A percentile compares a stretch with the other conserved stretches of the same genome.
Conservation (phyloP, 2,113 vertebrate genomes). For the Hyperopisus bebe region DNA sequence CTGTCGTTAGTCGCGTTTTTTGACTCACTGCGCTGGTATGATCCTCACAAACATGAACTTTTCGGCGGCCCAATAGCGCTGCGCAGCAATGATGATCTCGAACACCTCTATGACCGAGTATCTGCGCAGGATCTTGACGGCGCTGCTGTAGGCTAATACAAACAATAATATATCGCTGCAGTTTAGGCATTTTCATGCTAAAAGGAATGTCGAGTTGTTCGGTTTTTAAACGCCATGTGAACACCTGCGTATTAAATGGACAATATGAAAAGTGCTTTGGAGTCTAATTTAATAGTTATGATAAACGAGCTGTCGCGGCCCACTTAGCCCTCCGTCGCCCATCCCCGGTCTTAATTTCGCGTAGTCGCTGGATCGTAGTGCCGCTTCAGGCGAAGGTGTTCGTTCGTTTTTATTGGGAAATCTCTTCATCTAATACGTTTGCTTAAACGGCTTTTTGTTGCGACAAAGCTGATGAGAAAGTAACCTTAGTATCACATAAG, state of each 20-base stretch:
- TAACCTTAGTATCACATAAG: not conserved
- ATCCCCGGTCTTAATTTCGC: conserved; percentile 21
- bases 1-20: not conserved
- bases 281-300: not conserved
- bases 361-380: not conserved
- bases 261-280: not conserved
- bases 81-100: conserved; percentile 1
- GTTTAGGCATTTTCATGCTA: not conserved
- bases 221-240: not conserved
- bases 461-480: not conserved
- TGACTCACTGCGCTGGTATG: not conserved
- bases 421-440: not conserved
- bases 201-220: not conserved
- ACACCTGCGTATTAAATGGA: not conserved
- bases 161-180: not conserved
- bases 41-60: not conserved
- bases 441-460: not conserved
- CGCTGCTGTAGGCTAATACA: not conserved
- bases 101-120: not conserved
- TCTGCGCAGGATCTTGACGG: not conserved
- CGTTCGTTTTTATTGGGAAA: not conserved
- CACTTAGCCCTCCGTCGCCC: not conserved
- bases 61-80: not conserved
- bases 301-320: conserved; percentile 14
- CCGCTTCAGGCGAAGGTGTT: not conserved